Evolutionary conservation across 1,140 invertebrate genomes (phyloP), one percentile per base, ranked within the genome.

Genomic region (Trinorchestia longiramus): DNA sequence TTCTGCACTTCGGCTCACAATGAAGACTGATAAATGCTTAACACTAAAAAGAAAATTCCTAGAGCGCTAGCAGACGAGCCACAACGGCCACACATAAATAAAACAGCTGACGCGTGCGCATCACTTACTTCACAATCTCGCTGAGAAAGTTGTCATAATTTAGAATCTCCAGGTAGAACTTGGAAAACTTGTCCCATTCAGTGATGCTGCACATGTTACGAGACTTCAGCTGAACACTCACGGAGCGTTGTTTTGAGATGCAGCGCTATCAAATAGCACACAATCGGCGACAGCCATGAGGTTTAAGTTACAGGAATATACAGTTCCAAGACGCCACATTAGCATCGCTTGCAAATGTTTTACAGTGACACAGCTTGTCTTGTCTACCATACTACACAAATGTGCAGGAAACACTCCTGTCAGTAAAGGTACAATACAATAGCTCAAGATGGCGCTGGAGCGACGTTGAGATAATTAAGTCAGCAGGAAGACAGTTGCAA

Each of bases 81-180:
- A n/a, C n/a, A n/a, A n/a, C n/a, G n/a, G n/a, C n/a, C n/a, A 77
- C 62, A 77, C 62, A 77, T 77, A 77, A 77, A 77, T 77, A 77
- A 77, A 77, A 77, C 62, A 77, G 28, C 28, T 36, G 62, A 77
- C 62, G 62, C 62, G 62, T 11, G 1, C 36, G 62, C 62, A 77
- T 19, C 28, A 11, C 15, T 77, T 77, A 19, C 62, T 23, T 77
- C 15, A 1, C 11, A 19, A 77, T 28, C 36, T 77, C 1, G 1
- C 15, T 28, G 28, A 15, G 62, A 11, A 28, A 77, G 62, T 77
- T 11, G 62, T 77, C 28, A 77, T 36, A 36, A 11, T 77, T 77
- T 3, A 36, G 28, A 77, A 36, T 36, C 11, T 36, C 62, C 62
- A 6, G 19, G 47, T 19, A 11, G 8, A 53, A 6, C 47, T 53